These are phyloP conservation scores for Saturnia pavonia DNA, from an alignment of 2,888 invertebrate genomes.

Conservation along the genomic window DNA sequence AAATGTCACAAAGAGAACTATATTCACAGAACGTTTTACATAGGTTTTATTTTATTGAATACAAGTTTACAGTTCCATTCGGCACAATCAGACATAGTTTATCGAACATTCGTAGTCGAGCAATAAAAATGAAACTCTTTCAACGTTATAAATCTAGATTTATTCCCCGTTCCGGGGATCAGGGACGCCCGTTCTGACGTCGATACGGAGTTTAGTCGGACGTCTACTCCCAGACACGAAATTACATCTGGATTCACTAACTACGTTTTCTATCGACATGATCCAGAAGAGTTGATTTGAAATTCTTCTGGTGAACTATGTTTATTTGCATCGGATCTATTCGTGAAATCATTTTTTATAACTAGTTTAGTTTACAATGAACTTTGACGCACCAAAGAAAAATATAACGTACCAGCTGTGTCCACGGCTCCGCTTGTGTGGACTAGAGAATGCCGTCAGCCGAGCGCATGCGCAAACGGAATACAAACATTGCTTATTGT, in stretches of 20 bases:
- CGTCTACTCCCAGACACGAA: conserved; percentile 20
- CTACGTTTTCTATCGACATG: conserved; percentile 18
- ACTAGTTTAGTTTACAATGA: background rate
- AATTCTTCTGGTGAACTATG: background rate
- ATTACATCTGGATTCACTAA: conserved; percentile 22
- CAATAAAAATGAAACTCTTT: conserved; percentile 28
- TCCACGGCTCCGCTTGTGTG: no score
- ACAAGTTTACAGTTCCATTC: background rate
- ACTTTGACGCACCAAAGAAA: background rate
- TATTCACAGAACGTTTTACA: background rate
- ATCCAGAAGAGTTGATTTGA: conserved; percentile 9
- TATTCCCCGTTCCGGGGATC: conserved; percentile 25
- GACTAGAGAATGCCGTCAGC: no score
- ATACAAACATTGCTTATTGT: no score
- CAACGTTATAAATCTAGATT: conserved; percentile 29
- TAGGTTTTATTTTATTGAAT: conserved; percentile 1
- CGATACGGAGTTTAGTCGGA: conserved; percentile 22
- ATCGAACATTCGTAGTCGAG: conserved; percentile 28
- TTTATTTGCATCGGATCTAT: background rate
- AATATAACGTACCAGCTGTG: no score
- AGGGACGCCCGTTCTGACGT: conserved; percentile 18
- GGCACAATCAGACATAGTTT: conserved; percentile 27
- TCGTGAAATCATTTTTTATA: background rate
- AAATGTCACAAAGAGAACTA: background rate
- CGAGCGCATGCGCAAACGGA: no score